Evolutionary conservation across 2,888 invertebrate genomes (phyloP), one percentile per base, ranked within the genome.

Genomic region (Microplitis deprimator): DNA sequence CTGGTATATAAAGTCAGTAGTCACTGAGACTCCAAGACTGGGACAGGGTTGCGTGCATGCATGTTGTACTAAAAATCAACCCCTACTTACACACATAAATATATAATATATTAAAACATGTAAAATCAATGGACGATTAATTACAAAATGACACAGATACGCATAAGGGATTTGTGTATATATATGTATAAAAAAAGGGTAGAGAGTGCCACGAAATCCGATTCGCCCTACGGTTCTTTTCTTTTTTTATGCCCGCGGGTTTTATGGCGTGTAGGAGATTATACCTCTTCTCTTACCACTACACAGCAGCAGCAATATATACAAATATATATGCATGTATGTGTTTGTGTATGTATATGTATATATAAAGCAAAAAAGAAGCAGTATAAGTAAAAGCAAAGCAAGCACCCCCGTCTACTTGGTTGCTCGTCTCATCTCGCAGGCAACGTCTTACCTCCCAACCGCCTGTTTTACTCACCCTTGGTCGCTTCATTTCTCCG

Each of bases 211-310:
- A 74, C 70, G 80, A 84, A 82, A 83, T 82, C 81, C 79, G 84
- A 84, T 83, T 83, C 82, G 79, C 81, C 80, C 81, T 81, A 13
- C 80, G 78, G 79, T 73, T 81, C 29, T 29, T 29, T 29, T 29
- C 3, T 29, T 81, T 81, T 85, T 85, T 81, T 85, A 84, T 80
- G 78, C 83, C 83, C 80, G 82, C 81, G 79, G 80, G 81, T 83
- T 84, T 85, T 84, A 84, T 81, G 82, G 83, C 84, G 83, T 85
- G 85, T 84, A 83, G 82, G 81, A 85, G 84, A 85, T 86, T 85
- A 85, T 83, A 82, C 82, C 82, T 78, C 73, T 29, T 38, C 78
- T 74, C 73, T 50, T 64, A 68, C 73, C 67, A 67, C 76, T 76
- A 59, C 64, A 70, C 70, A 64, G 41, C 73, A 73, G 67, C 64